These are phyloP conservation scores for Acronicta leporina DNA, from an alignment of 2,888 invertebrate species.

Conservation along the genomic window DNA sequence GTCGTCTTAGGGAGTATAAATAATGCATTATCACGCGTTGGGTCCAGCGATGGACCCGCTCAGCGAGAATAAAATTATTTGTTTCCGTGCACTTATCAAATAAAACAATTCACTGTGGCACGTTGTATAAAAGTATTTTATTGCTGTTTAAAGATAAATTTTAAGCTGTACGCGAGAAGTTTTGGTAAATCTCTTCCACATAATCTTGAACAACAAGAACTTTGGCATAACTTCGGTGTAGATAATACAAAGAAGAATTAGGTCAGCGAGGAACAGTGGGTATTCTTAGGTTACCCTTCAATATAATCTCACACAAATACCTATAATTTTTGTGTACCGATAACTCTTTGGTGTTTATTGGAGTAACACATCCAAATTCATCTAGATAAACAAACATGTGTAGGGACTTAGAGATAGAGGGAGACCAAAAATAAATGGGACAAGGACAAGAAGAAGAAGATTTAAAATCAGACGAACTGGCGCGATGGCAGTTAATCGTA, in stretches of 20 bases:
- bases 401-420: no score
- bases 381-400: no score
- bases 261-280: conserved; percentile 2
- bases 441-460: no score
- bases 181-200: conserved; percentile 15
- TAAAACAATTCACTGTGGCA: conserved; percentile 60
- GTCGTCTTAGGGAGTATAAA: conserved; percentile 86
- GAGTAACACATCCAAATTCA: no score
- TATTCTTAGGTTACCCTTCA: neutral
- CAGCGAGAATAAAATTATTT: conserved; percentile 80
- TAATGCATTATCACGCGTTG: conserved; percentile 88
- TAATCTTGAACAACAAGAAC: conserved; percentile 3
- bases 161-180: conserved; percentile 18
- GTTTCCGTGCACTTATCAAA: conserved; percentile 71
- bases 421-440: no score
- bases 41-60: conserved; percentile 69
- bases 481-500: no score
- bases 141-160: conserved; percentile 39
- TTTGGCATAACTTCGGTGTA: conserved; percentile 7
- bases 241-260: conserved; percentile 8
- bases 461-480: no score
- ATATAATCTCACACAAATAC: neutral
- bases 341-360: no score
- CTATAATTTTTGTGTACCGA: no score
- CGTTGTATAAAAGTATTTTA: conserved; percentile 49